phyloP scores from a whole-genome alignment of 2,888 invertebrate species.

The Sialis fuliginosa region DNA sequence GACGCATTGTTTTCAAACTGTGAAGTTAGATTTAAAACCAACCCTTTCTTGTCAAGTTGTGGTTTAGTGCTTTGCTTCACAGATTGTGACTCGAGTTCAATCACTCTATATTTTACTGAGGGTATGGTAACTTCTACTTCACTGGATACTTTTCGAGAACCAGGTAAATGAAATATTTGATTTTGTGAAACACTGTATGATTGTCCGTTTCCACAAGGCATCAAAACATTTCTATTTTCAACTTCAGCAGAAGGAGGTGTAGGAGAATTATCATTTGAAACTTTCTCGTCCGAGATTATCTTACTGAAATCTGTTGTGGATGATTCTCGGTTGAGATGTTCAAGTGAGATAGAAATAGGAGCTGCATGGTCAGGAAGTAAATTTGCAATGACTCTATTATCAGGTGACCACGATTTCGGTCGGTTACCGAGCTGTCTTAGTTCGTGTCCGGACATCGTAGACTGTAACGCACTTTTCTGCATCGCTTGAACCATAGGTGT shows the following conservation, averaged over 20 bases:
- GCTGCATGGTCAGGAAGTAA: constrained; percentile 28
- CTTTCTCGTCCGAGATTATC: not conserved
- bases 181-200: constrained; percentile 83
- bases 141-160: constrained; percentile 17
- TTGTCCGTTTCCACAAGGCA: constrained; percentile 72
- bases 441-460: constrained; percentile 19
- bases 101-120: constrained; percentile 53
- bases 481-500: constrained; percentile 41
- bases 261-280: constrained; percentile 3
- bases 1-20: constrained; percentile 31
- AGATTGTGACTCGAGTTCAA: constrained; percentile 41
- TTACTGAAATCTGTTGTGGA: constrained; percentile 13
- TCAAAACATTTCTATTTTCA: constrained; percentile 52
- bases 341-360: constrained; percentile 49
- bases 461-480: constrained; percentile 12
- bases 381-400: constrained; percentile 40
- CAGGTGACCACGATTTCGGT: constrained; percentile 61
- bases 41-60: constrained; percentile 17
- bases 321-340: constrained; percentile 33
- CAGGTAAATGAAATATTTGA: constrained; percentile 66
- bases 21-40: constrained; percentile 35
- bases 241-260: constrained; percentile 3
- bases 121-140: constrained; percentile 21
- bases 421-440: constrained; percentile 22
- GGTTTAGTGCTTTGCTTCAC: constrained; percentile 1